phyloP scores from a whole-genome alignment of 2,113 vertebrate genomes.

The Crotalus helleri region DNA sequence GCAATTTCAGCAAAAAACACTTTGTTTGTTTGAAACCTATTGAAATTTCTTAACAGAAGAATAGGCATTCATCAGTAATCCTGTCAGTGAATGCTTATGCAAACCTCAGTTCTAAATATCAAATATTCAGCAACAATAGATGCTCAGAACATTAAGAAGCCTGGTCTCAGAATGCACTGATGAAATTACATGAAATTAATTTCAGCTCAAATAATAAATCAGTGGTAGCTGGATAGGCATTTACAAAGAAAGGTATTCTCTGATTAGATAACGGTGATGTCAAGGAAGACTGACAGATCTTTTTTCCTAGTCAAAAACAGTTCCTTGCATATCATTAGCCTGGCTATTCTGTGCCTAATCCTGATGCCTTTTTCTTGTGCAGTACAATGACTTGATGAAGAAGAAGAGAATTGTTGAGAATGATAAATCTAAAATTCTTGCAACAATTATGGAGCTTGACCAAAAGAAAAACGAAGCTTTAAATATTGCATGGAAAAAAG shows the following conservation, averaged over 20 bases:
- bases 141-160: neutral
- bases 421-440: slow-evolving; percentile 90
- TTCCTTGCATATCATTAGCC: neutral
- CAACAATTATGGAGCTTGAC: slow-evolving; percentile 89
- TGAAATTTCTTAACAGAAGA: neutral
- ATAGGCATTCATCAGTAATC: neutral
- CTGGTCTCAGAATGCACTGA: neutral
- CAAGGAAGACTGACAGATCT: neutral
- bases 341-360: neutral
- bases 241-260: neutral
- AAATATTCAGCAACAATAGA: neutral
- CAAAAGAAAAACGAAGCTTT: slow-evolving; percentile 89
- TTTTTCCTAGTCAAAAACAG: neutral
- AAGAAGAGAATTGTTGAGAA: slow-evolving; percentile 93
- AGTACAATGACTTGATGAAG: slow-evolving; percentile 94
- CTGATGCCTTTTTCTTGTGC: slow-evolving; percentile 31
- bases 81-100: neutral
- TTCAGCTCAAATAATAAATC: neutral
- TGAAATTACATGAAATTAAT: neutral
- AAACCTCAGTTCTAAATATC: neutral
- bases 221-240: neutral
- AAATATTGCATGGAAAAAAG: slow-evolving; percentile 92
- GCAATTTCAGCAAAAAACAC: neutral
- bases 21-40: neutral
- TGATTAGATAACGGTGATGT: neutral